Evolutionary conservation across 2,888 invertebrate genomes (phyloP), one percentile per base, ranked within the genome.

Genomic region (Xanthorhoe designata): DNA sequence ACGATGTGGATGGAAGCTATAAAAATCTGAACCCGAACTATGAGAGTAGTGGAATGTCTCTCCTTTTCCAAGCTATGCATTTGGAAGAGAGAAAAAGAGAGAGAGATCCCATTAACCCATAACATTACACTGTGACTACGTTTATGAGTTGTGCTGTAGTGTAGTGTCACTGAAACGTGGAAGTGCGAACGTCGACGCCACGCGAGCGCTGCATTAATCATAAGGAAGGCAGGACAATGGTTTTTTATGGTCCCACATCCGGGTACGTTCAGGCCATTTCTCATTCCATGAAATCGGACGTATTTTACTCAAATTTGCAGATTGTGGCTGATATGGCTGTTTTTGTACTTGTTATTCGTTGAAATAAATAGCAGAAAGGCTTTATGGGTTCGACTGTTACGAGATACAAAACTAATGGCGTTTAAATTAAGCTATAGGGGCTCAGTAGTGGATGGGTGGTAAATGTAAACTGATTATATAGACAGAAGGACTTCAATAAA

Each of bases 201-300:
- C 84, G 84, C 84, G 84, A 84, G 80, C 79, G 83, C 77, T 83
- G 83, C 85, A 89, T 89, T 87, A 88, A 89, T 89, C 88, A 88
- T 86, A 82, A 79, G 75, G 72, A 81, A 78, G 79, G 79, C 76
- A 78, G 79, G 78, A 83, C 87, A 87, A 87, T 83, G 78, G 80
- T 81, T 87, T 86, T 87, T 83, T 83, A 85, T 84, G 82, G 78
- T 75, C 78, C 75, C 78, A 78, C 75, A 75, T 80, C 79, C 79
- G 78, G 78, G 78, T 77, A 77, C 75, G 75, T 79, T 74, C 79
- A 80, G 75, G 78, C 74, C 71, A 77, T 78, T 85, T 83, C 80
- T 87, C 83, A 86, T 76, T 78, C 81, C 70, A 67, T 67, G 67
- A 73, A 78, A 75, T 74, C 67, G 68, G 69, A 72, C 68, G 68